Base-by-base conservation (phyloP, 2,888 invertebrate species). In the Cremastobaeus sp. region DNA sequence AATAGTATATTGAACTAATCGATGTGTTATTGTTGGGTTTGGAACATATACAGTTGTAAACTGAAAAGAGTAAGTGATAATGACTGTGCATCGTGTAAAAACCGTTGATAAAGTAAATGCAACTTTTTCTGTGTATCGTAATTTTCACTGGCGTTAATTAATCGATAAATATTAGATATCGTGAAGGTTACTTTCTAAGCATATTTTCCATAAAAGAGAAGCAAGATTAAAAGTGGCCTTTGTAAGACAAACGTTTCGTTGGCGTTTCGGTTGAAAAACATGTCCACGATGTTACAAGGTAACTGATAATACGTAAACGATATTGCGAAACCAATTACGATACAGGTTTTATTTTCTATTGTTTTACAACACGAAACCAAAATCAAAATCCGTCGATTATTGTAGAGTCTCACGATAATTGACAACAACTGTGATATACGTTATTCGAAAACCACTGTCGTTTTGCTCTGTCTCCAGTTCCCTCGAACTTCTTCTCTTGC, bases 211-310 rank as follows among this genome's bases (percentile, higher is more conserved):
- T 25, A 8, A 3, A 25, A 25, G 8, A 5, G 3, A 25, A 15
- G 34, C 52, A 64, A 43, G 52, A 45, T 64, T 64, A 41, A 20
- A 64, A 64, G 64, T 64, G 64, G 54, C 64, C 64, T 64, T 64
- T 64, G 28, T 35, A 47, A 59, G 18, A 14, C 9, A 52, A 34
- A 8, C n/a, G 2, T 39, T 34, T 34, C 14, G 3, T 14, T 34
- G n/a, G n/a, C 34, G 25, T 32, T 48, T 48, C 11, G 30, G 3
- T 21, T 25, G 41, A 4, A 8, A 41, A 41, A 18, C 4, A 25
- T 25, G 3, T 25, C 3, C 25, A 25, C 8, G 4, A 5, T 25
- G 25, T n/a, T n/a, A n/a, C n/a, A n/a, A n/a, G n/a, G n/a, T n/a
- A n/a, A n/a, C n/a, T n/a, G n/a, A n/a, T n/a, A n/a, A n/a, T 11